Percentiles rank a stretch among this genome's conserved stretches.
Evolutionary conservation across 2,113 vertebrate species (phyloP).

Genomic region (Hemibagrus wyckioides): DNA sequence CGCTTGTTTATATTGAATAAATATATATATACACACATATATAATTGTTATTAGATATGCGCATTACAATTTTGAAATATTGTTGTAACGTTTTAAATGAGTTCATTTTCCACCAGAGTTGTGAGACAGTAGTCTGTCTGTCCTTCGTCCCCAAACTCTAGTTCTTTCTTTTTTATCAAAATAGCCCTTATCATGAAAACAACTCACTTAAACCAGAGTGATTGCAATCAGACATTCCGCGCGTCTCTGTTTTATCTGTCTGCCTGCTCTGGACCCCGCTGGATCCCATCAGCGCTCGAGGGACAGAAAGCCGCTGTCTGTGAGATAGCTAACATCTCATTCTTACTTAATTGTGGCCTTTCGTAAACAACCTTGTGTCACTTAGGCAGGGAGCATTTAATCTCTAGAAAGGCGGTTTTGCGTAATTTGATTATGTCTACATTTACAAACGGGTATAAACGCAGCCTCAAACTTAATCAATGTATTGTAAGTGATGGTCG

Average conservation of each 20-base stretch:
- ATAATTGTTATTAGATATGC: neutral
- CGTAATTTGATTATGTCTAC: neutral
- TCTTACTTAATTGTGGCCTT: neutral
- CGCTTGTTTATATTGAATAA: neutral
- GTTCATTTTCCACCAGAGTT: neutral
- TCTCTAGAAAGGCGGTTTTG: neutral
- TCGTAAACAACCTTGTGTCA: neutral
- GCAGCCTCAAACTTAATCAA: too few relatives aligned
- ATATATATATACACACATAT: neutral
- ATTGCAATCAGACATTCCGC: slow-evolving; percentile 53
- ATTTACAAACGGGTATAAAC: neutral
- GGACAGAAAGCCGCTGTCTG: slow-evolving; percentile 32
- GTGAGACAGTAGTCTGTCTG: neutral
- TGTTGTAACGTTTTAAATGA: neutral
- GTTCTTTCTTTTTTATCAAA: neutral
- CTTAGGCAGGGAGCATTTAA: neutral
- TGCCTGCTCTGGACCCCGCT: slow-evolving; percentile 44
- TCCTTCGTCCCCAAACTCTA: neutral
- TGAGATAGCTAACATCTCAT: neutral
- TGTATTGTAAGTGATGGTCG: neutral
- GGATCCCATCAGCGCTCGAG: slow-evolving; percentile 52
- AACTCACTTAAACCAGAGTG: slow-evolving; percentile 22
- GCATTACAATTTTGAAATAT: neutral
- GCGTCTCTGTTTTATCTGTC: slow-evolving; percentile 57
- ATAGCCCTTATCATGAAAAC: neutral